Percentiles rank a stretch among this genome's conserved stretches.
These are phyloP conservation scores for Hyphantria cunea DNA, from an alignment of 1,140 invertebrate genomes.

Conservation along the genomic window DNA sequence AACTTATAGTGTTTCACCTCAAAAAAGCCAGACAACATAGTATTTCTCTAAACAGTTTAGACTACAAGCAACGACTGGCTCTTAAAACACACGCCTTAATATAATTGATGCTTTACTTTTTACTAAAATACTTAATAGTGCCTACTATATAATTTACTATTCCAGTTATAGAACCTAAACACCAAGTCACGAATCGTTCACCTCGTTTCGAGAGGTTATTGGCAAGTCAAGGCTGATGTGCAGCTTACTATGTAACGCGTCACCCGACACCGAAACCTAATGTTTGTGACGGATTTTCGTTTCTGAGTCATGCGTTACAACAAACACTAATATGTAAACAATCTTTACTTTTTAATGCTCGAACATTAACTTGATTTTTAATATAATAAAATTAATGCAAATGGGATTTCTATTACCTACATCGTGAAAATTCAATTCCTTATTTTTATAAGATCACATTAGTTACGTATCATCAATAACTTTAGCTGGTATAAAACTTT, in stretches of 20 bases:
- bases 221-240: slow-evolving; percentile 47
- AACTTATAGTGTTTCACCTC: too few species aligned
- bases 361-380: background rate
- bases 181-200: slow-evolving; percentile 44
- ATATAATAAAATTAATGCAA: background rate
- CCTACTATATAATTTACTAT: slow-evolving; percentile 23
- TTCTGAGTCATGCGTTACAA: slow-evolving; percentile 3
- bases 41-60: too few species aligned
- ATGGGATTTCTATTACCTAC: too few species aligned
- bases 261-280: slow-evolving; percentile 47
- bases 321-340: slow-evolving; percentile 10
- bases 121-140: slow-evolving; percentile 30
- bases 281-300: slow-evolving; percentile 44
- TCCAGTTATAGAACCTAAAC: slow-evolving; percentile 42
- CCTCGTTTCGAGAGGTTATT: slow-evolving; percentile 49
- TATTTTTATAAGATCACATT: too few species aligned
- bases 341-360: slow-evolving; percentile 2
- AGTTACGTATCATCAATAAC: too few species aligned
- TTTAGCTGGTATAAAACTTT: too few species aligned
- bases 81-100: background rate
- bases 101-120: slow-evolving; percentile 1
- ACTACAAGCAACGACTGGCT: background rate
- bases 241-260: slow-evolving; percentile 47
- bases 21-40: too few species aligned
- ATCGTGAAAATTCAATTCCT: too few species aligned